Percentiles rank a stretch among this genome's conserved stretches.
Conservation (phyloP, 2,113 vertebrate genomes). For the Gymnorhina tibicen region DNA sequence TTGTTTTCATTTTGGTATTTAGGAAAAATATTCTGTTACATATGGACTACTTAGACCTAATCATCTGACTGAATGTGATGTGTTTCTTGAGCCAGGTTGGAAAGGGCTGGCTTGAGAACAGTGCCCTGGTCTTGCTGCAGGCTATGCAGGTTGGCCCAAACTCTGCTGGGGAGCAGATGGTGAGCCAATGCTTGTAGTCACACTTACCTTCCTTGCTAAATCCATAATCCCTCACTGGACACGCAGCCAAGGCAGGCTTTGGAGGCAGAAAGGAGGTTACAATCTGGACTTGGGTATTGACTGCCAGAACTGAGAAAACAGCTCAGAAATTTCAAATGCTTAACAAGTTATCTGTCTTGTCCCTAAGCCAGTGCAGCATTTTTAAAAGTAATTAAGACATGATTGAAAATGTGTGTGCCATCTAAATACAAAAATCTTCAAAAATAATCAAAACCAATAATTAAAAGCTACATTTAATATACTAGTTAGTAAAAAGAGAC, state of each 20-base stretch:
- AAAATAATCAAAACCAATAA: constrained; percentile 80
- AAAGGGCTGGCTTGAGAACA: constrained; percentile 89
- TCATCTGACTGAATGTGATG: constrained; percentile 99
- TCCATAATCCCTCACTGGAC: constrained; percentile 99
- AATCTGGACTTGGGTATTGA: constrained; percentile 94
- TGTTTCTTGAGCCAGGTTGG: constrained; percentile 95
- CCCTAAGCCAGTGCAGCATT: constrained; percentile 92
- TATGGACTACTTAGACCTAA: constrained; percentile 99
- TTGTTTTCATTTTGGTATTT: constrained; percentile 90
- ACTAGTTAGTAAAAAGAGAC: constrained; percentile 55
- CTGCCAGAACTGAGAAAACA: constrained; percentile 96
- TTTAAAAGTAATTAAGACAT: constrained; percentile 99
- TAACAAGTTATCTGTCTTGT: constrained; percentile 99
- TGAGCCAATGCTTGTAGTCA: constrained; percentile 99
- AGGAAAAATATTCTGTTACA: constrained; percentile 97
- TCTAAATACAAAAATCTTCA: constrained; percentile 81
- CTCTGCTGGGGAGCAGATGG: constrained; percentile 99
- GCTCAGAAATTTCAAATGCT: constrained; percentile 99
- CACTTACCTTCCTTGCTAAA: constrained; percentile 99
- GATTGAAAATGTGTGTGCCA: constrained; percentile 93
- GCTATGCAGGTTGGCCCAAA: constrained; percentile 99
- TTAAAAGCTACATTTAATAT: constrained; percentile 77
- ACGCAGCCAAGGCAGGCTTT: constrained; percentile 99
- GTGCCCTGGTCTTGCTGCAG: constrained; percentile 99
- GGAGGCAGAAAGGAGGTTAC: constrained; percentile 99